Percentiles rank a stretch among this genome's conserved stretches.
phyloP scores from a whole-genome alignment of 2,113 vertebrate genomes.

The Baryphthengus martii region DNA sequence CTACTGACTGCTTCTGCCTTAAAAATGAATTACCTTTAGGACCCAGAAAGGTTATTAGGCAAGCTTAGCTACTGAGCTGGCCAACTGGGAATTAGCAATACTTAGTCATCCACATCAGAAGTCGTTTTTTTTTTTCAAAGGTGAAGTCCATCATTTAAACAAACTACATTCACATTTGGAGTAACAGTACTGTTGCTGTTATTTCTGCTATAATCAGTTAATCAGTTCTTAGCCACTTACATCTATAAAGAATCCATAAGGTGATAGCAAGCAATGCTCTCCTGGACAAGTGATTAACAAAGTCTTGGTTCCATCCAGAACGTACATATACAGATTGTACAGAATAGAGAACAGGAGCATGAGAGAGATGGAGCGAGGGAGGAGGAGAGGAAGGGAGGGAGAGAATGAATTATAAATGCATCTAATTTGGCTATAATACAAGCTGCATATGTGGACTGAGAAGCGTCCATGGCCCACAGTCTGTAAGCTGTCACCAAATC shows the following conservation, averaged over 20 bases:
- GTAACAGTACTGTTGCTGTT: not conserved
- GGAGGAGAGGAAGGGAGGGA: not conserved
- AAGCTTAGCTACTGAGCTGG: rapidly evolving
- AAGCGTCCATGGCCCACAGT: not conserved
- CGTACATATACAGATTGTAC: not conserved
- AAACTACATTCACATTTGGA: not conserved
- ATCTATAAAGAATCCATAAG: not conserved
- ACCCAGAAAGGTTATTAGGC: not conserved
- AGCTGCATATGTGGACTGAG: conserved; percentile 9
- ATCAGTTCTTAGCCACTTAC: not conserved
- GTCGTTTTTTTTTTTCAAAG: not conserved
- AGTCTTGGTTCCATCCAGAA: not conserved
- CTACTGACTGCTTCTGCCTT: not conserved
- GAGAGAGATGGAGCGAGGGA: not conserved
- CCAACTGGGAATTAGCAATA: not conserved
- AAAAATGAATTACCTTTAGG: not conserved
- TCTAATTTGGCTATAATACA: conserved; percentile 24
- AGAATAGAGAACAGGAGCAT: not conserved
- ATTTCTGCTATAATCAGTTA: not conserved
- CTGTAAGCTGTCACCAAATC: not conserved
- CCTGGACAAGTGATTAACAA: not conserved
- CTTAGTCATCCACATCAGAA: not conserved
- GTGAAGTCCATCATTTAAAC: not conserved
- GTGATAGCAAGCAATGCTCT: not conserved
- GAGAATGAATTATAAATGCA: not conserved